Conservation (phyloP, 2,797 vertebrate genomes). For the Chrosomus eos region DNA sequence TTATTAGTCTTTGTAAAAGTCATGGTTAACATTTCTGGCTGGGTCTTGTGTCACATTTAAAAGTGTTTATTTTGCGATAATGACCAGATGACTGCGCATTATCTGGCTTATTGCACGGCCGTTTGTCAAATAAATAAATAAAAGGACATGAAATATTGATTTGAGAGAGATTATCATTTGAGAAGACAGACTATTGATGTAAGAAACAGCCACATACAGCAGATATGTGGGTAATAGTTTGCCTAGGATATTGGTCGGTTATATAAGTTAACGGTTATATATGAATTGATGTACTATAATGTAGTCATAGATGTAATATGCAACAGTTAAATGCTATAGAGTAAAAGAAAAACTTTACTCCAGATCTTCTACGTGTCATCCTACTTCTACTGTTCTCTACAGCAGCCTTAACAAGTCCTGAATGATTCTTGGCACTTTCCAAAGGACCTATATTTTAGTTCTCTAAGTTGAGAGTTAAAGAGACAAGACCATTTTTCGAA, state of each 20-base stretch:
- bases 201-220: neutral
- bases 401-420: slow-evolving; percentile 13
- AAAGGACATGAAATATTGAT: neutral
- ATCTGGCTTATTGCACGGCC: neutral
- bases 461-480: slow-evolving; percentile 43
- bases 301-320: neutral
- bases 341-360: neutral
- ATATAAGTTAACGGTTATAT: neutral
- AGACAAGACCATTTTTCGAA: slow-evolving; percentile 45
- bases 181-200: neutral
- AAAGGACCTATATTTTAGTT: slow-evolving; percentile 42
- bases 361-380: neutral
- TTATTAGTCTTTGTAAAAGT: neutral
- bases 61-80: neutral
- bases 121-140: neutral
- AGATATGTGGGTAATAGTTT: neutral
- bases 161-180: neutral
- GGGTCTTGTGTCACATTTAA: neutral
- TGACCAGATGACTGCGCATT: neutral
- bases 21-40: neutral
- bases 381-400: slow-evolving; percentile 9
- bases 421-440: slow-evolving; percentile 33
- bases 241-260: neutral
- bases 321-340: neutral
- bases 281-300: neutral